Percentiles rank a stretch among this genome's conserved stretches.
Evolutionary conservation across 2,113 vertebrate species (phyloP).

Genomic region (Periophthalmodon schlosseri): DNA sequence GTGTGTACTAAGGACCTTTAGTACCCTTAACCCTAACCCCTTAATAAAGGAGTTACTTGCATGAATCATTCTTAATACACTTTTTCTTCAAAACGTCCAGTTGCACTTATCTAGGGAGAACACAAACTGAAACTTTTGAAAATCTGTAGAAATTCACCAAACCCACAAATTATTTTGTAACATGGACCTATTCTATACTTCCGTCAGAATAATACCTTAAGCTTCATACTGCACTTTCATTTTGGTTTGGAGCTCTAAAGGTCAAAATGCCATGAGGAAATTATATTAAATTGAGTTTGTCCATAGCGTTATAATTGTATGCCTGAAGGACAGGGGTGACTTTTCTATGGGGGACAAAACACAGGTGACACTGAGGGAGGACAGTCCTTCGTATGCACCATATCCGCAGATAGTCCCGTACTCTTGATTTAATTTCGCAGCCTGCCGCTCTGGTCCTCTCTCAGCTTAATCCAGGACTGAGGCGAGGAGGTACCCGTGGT

Average conservation of each 20-base stretch:
- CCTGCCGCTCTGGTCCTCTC: conserved; percentile 32
- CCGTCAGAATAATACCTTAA: neutral
- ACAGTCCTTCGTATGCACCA: conserved; percentile 6
- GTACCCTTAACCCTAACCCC: too few relatives aligned
- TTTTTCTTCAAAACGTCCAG: too few relatives aligned
- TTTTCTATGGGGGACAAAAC: conserved; percentile 12
- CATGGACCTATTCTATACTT: too few relatives aligned
- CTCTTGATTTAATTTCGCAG: conserved; percentile 41
- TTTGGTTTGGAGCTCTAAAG: conserved; percentile 25
- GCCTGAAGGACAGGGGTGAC: conserved; percentile 13
- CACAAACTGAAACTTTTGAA: too few relatives aligned
- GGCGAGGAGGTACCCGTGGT: conserved; percentile 54
- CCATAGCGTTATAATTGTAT: conserved; percentile 15
- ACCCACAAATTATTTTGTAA: too few relatives aligned
- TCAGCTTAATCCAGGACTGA: conserved; percentile 57
- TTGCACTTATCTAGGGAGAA: too few relatives aligned
- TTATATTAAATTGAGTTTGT: conserved; percentile 38
- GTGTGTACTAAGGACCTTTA: too few relatives aligned
- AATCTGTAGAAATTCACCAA: too few relatives aligned
- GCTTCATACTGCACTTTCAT: neutral
- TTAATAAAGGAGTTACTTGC: too few relatives aligned
- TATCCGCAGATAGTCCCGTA: conserved; percentile 8
- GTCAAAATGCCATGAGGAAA: conserved; percentile 34
- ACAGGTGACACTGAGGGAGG: conserved; percentile 3
- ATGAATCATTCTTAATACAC: too few relatives aligned